Conservation (phyloP, 2,797 vertebrate species). For the Graptemys geographica region DNA sequence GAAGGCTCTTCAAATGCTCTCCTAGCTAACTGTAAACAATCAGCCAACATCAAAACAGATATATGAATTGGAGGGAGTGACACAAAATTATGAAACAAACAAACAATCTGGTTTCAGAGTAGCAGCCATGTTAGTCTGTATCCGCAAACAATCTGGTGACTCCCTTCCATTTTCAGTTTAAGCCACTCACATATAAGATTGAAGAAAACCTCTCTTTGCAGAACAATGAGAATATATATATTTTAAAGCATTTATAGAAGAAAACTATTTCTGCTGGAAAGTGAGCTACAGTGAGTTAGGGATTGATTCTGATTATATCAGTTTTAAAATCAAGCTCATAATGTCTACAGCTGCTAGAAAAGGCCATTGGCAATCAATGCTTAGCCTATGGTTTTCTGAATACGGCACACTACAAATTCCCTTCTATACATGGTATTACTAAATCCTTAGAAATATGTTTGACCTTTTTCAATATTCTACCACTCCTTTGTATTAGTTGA, state of each 20-base stretch:
- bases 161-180: background rate
- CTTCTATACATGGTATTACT: background rate
- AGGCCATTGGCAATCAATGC: background rate
- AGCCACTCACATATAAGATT: background rate
- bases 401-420: background rate
- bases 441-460: background rate
- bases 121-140: too few relatives aligned
- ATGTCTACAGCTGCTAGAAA: background rate
- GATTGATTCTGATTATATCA: background rate
- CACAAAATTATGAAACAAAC: background rate
- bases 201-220: too few relatives aligned
- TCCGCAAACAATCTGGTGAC: background rate
- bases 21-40: background rate
- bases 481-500: background rate
- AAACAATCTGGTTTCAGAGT: background rate
- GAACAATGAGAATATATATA: background rate
- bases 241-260: background rate
- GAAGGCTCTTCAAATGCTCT: background rate
- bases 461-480: background rate
- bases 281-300: background rate
- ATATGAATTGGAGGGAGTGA: background rate
- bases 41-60: background rate
- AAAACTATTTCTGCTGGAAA: background rate
- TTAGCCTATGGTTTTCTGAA: background rate
- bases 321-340: background rate